Evolutionary conservation across 2,113 vertebrate genomes (phyloP).

Genomic region (Picathartes gymnocephalus): DNA sequence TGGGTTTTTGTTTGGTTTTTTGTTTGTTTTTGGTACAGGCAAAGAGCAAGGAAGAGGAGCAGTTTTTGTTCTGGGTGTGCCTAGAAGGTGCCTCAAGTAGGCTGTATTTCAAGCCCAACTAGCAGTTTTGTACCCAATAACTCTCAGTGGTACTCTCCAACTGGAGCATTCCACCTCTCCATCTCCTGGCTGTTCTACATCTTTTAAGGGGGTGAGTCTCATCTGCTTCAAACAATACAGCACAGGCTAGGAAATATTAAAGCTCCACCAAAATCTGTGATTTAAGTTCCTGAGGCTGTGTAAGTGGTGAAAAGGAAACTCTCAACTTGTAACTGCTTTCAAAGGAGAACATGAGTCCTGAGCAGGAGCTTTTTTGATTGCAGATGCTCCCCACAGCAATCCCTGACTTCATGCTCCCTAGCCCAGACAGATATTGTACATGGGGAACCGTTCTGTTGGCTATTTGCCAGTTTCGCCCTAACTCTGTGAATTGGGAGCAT

Average conservation of each 20-base stretch:
- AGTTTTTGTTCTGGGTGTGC: background rate
- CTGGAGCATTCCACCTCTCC: background rate
- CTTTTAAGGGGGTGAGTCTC: background rate
- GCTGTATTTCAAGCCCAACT: background rate
- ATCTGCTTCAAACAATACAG: background rate
- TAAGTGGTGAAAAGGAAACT: background rate
- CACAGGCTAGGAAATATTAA: background rate
- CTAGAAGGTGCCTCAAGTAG: background rate
- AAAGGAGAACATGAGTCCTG: background rate
- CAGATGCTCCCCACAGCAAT: rapidly evolving
- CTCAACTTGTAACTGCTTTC: rapidly evolving
- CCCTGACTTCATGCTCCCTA: background rate
- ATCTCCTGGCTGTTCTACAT: background rate
- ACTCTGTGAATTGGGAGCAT: background rate
- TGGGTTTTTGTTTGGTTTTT: too few relatives aligned
- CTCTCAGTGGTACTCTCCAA: background rate
- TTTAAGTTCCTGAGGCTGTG: background rate
- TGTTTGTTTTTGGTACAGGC: background rate
- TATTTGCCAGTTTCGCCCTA: background rate
- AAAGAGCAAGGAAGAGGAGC: background rate
- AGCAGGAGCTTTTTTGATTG: background rate
- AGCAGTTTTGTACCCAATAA: background rate
- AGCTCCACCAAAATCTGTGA: background rate
- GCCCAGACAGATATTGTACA: background rate
- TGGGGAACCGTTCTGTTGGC: background rate